Evolutionary conservation across 2,888 invertebrate genomes (phyloP).

Genomic region (Myopa testacea): DNA sequence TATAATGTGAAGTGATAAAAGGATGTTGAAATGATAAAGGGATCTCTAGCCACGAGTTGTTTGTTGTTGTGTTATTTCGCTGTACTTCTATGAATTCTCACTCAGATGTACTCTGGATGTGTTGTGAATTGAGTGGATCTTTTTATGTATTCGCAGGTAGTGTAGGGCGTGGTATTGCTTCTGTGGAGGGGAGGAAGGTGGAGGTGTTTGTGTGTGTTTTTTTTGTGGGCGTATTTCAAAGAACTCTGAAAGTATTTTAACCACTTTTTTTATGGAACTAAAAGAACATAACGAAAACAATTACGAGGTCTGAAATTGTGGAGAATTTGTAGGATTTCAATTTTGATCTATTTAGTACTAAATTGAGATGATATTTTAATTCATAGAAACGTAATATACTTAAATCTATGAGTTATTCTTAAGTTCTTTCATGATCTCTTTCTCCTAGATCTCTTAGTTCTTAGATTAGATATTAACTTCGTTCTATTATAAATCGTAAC

Average conservation of each 20-base stretch:
- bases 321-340: constrained; percentile 54
- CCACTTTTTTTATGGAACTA: not conserved
- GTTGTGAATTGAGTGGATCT: not conserved
- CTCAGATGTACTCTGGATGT: not conserved
- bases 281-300: not conserved
- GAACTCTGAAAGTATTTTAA: not conserved
- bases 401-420: no score
- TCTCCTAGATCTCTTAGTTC: no score
- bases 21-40: no score
- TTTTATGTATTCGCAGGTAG: not conserved
- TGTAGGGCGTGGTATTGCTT: not conserved
- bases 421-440: no score
- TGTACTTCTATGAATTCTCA: no score
- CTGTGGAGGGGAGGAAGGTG: no score
- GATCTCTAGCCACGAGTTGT: no score
- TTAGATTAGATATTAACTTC: no score
- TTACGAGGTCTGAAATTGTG: constrained; percentile 48
- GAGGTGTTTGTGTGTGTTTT: not conserved
- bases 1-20: not conserved
- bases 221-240: not conserved
- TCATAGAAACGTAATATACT: no score
- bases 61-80: no score
- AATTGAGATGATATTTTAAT: no score
- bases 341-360: constrained; percentile 36
- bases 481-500: no score